Evolutionary conservation across 2,888 invertebrate species (phyloP).

Genomic region (Halictus quadricinctus): DNA sequence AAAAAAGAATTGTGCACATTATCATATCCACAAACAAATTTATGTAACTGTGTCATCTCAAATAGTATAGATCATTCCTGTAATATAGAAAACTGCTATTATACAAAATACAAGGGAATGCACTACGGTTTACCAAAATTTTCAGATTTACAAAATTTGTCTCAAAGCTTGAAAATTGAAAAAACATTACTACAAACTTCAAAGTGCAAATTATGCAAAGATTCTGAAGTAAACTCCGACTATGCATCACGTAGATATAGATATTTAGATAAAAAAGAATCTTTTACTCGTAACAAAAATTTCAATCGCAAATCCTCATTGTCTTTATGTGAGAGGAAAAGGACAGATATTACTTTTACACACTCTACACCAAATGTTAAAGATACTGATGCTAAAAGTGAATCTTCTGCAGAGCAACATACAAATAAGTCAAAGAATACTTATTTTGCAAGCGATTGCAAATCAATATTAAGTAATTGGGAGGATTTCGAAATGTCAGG

Average conservation of each 20-base stretch:
- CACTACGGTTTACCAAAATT: slow-evolving; percentile 67
- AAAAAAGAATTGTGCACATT: slow-evolving; percentile 36
- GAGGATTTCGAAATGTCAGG: slow-evolving; percentile 78
- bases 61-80: slow-evolving; percentile 59
- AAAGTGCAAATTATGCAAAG: slow-evolving; percentile 38
- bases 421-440: slow-evolving; percentile 56
- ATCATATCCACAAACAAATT: slow-evolving; percentile 25
- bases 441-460: slow-evolving; percentile 48
- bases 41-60: slow-evolving; percentile 42
- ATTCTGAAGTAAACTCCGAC: slow-evolving; percentile 36
- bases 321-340: slow-evolving; percentile 36
- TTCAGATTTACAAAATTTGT: slow-evolving; percentile 59
- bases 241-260: slow-evolving; percentile 19
- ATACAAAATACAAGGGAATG: slow-evolving; percentile 62
- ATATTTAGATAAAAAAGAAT: slow-evolving; percentile 45
- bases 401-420: slow-evolving; percentile 56
- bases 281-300: slow-evolving; percentile 38
- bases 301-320: slow-evolving; percentile 39
- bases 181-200: slow-evolving; percentile 39
- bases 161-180: slow-evolving; percentile 46
- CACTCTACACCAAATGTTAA: slow-evolving; percentile 52
- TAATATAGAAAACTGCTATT: slow-evolving; percentile 53
- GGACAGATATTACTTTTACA: slow-evolving; percentile 33
- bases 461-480: slow-evolving; percentile 65
- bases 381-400: slow-evolving; percentile 57